Percentiles rank a stretch among this genome's conserved stretches.
These are phyloP conservation scores for Nerophis ophidion DNA, from an alignment of 2,113 vertebrate species.

Conservation along the genomic window DNA sequence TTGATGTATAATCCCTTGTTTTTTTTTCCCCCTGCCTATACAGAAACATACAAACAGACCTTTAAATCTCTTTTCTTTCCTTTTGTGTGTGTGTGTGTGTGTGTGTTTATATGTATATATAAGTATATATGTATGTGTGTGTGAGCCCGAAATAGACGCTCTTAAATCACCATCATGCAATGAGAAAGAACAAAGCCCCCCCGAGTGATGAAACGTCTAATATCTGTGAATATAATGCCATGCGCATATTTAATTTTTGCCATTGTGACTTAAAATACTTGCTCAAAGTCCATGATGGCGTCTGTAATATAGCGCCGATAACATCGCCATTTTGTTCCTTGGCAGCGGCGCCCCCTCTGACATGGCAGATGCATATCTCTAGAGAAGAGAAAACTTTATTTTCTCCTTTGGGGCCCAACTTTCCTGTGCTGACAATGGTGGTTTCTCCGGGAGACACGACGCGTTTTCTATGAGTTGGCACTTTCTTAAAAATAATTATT, in stretches of 20 bases:
- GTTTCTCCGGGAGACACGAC: not conserved
- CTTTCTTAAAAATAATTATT: not conserved
- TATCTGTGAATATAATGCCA: constrained; percentile 3
- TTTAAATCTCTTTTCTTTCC: not conserved
- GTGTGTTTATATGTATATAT: too few relatives aligned
- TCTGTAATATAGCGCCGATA: constrained; percentile 9
- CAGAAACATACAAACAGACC: not conserved
- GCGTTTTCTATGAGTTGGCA: not conserved
- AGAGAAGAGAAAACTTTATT: constrained; percentile 10
- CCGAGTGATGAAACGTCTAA: constrained; percentile 8
- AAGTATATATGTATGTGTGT: too few relatives aligned
- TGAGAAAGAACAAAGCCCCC: not conserved
- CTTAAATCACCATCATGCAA: not conserved
- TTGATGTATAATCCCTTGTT: not conserved
- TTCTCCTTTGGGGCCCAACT: constrained; percentile 9
- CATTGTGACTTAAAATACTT: constrained; percentile 9
- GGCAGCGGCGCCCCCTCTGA: constrained; percentile 8
- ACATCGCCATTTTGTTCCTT: constrained; percentile 7
- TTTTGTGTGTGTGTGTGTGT: not conserved
- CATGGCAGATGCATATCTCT: constrained; percentile 12
- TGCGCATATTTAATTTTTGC: constrained; percentile 9
- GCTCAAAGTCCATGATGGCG: constrained; percentile 3
- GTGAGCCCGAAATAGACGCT: not conserved
- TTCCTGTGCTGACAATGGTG: not conserved
- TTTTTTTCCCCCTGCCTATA: constrained; percentile 1